Base-by-base conservation (phyloP, 2,113 vertebrate species). In the Crocuta crocuta region DNA sequence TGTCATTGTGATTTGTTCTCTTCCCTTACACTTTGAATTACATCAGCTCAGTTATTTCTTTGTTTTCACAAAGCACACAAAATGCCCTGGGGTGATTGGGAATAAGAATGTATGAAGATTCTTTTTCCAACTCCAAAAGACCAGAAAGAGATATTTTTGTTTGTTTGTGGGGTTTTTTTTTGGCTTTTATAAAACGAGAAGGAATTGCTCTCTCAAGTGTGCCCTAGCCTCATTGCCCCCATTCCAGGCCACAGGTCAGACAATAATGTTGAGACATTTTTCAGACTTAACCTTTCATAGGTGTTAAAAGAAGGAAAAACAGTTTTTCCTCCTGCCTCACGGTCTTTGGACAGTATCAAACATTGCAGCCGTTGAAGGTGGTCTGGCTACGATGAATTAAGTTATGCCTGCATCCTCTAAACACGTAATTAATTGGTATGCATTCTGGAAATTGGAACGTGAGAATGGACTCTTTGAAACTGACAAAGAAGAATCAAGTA, bases 171-270 rank as follows among this genome's bases (percentile, higher is more conserved):
- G 3, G 3, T 50, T 50, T 50, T 50, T 76, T 65, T 78, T 81
- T n/a, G 3, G 48, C 85, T 70, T 96, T 93, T 78, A 58, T 85
- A 79, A 95, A 95, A 74, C 10, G 31, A 76, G 61, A 84, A 55
- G 73, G 17, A 28, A 2, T 85, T 87, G 13, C 4, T 89, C 80
- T 90, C 73, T 73, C 21, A 10, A 43, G 3, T 86, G 26, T 86
- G 7, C 39, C 63, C 1, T 50, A 28, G 55, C 28, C 10, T 97
- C 23, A 78, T 28, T 86, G 80, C 55, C 28, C 10, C 97, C 23
- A 78, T 28, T 86, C 80, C 55, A 70, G 83, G 63, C 16, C 35
- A 23, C 6, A n/a, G 48, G 24, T 68, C 84, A 33, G 24, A 26
- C 5, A 10, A 13, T 78, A 89, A 78, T 19, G 8, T 80, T 48